Percentiles rank a stretch among this genome's conserved stretches.
Conservation (phyloP, 2,113 vertebrate genomes). For the Antechinus stuartii region DNA sequence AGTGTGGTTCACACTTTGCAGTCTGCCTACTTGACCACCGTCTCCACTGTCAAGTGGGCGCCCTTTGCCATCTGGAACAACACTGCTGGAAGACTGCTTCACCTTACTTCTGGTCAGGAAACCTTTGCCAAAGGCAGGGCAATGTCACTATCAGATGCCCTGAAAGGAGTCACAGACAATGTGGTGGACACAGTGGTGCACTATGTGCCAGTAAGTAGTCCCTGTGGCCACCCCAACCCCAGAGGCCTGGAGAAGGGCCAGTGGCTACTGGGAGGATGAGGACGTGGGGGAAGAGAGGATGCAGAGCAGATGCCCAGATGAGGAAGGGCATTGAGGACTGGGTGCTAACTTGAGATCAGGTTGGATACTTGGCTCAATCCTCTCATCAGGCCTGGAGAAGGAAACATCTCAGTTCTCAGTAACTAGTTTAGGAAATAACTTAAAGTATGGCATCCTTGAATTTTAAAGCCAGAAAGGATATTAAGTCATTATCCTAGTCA, state of each 20-base stretch:
- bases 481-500: neutral
- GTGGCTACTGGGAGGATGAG: neutral
- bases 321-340: neutral
- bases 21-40: conserved; percentile 68
- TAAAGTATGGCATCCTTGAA: neutral
- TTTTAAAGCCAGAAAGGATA: neutral
- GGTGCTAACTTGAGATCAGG: neutral
- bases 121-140: conserved; percentile 78
- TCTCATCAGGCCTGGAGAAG: neutral
- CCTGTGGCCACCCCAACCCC: conserved; percentile 10
- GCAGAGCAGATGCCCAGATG: neutral
- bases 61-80: conserved; percentile 76
- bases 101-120: conserved; percentile 66
- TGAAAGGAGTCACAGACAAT: conserved; percentile 78
- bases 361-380: neutral
- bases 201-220: conserved; percentile 84
- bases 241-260: neutral
- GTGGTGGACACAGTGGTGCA: conserved; percentile 81
- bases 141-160: conserved; percentile 76
- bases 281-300: neutral
- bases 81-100: conserved; percentile 76
- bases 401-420: neutral
- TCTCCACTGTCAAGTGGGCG: conserved; percentile 80
- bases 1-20: conserved; percentile 80
- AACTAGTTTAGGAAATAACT: neutral